Evolutionary conservation across 2,888 invertebrate species (phyloP), one percentile per base, ranked within the genome.

Genomic region (Xanthorhoe designata): DNA sequence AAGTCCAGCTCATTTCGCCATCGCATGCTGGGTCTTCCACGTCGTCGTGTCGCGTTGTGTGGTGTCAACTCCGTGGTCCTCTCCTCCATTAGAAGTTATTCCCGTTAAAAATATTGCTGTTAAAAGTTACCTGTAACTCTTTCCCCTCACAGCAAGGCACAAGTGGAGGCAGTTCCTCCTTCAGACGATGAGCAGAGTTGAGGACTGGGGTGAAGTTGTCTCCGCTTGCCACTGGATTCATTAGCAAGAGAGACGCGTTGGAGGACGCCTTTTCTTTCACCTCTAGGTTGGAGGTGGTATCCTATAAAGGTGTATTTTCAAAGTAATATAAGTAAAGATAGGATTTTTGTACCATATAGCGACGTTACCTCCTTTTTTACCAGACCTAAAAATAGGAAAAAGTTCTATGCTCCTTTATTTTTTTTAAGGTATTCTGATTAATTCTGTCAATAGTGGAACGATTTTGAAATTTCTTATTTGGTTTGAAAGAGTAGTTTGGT

Each of bases 221-320:
- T 2, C 93, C 93, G 63, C 93, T 93, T 0, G 92, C 92, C 42
- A 93, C 93, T 0, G 91, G 91, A 61, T 92, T 91, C 91, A 92
- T 91, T 53, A 84, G 68, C 65, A 85, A 74, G 55, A 91, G 71
- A 1, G 91, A 90, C 1, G 81, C 83, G 59, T 86, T 80, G 0
- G 92, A 92, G 2, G 90, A 90, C 66, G 77, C 78, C 68, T 87
- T 90, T 72, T 90, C 91, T 65, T 91, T 92, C 55, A 89, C 83
- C 59, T 89, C 90, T 61, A 87, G 77, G 65, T 85, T 84, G 1
- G 86, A 80, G 0, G 85, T 81, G 0, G 78, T 76, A 54, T 83
- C 78, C 64, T 72, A 54, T 8, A 47, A 7, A 32, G 6, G 32
- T 32, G 32, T 32, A 32, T 32, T 7, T 5, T 32, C 24, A 24